Evolutionary conservation across 2,113 vertebrate genomes (phyloP), one percentile per base, ranked within the genome.

Genomic region (Girardinichthys multiradiatus): DNA sequence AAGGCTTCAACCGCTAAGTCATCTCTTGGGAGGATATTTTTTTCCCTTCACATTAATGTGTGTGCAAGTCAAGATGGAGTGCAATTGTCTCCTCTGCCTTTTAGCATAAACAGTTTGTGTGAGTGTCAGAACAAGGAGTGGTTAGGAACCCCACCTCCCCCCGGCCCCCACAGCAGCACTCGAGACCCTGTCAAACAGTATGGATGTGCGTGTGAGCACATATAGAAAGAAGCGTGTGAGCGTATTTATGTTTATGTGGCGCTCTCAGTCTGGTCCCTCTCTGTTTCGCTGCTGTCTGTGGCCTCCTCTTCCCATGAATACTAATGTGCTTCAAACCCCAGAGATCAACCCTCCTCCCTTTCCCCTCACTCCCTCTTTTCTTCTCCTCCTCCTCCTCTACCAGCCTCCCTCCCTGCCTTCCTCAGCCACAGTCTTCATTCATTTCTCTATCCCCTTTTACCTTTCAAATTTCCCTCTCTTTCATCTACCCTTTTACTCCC

Each of bases 301-400:
- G 92, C 89, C 92, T 92, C 92, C 88, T 93, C 92, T 93, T 93
- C 91, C 86, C 86, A 93, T 93, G 92, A 93, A 93, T 93, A 93
- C 92, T 93, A 93, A 93, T 93, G 92, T 81, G 92, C 88, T 91
- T 92, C 92, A 93, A 93, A 91, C 92, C 92, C 92, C 90, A 91
- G 92, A 93, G 92, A 93, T 92, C 92, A 91, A 81, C 86, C 86
- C 88, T 90, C 89, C 90, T 84, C 86, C 80, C 76, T 60, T 39
- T 65, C 83, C 70, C 73, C 68, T 72, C 59, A 0, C 69, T 74
- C 72, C 28, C 70, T 63, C 68, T 45, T 65, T 66, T 68, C 62
- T 64, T 19, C 26, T 73, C 58, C 37, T 48, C 70, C 64, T 76
- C 69, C 79, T 76, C 82, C 61, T 75, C 76, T 54, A 19, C 37